Evolutionary conservation across 30 jellyfish, hydroid and myxozoan species (phyloP).

Genomic region (Turritopsis dohrnii): DNA sequence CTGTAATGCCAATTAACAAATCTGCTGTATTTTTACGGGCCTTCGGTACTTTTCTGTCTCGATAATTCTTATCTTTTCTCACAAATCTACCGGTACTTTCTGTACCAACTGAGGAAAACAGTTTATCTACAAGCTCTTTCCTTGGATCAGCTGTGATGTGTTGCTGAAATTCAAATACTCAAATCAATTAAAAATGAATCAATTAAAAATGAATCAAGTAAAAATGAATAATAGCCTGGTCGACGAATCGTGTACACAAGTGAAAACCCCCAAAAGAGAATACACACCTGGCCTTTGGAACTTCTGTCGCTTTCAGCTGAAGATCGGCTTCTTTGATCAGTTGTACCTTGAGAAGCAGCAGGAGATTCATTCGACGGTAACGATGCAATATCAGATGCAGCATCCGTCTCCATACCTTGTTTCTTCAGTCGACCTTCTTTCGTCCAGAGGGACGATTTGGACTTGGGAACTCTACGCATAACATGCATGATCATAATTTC

Average conservation of each 20-base stretch:
- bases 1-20: neutral
- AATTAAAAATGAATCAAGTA: too few relatives aligned
- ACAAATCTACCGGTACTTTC: neutral
- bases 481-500: too few relatives aligned
- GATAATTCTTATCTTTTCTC: neutral
- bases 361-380: neutral
- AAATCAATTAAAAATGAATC: neutral
- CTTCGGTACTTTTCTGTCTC: neutral
- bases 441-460: neutral
- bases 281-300: neutral
- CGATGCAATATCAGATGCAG: neutral
- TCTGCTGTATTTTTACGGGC: neutral
- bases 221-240: too few relatives aligned
- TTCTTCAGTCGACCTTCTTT: neutral
- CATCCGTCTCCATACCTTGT: neutral
- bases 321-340: neutral
- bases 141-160: neutral
- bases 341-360: neutral
- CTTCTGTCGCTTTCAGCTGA: neutral
- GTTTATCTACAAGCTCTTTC: neutral
- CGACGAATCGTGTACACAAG: too few relatives aligned
- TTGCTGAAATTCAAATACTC: neutral
- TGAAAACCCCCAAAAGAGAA: neutral
- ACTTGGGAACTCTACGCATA: neutral
- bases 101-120: neutral